These are phyloP conservation scores for Pseudomyrmex cubaensis DNA, from an alignment of 1,140 invertebrate genomes.

Conservation along the genomic window DNA sequence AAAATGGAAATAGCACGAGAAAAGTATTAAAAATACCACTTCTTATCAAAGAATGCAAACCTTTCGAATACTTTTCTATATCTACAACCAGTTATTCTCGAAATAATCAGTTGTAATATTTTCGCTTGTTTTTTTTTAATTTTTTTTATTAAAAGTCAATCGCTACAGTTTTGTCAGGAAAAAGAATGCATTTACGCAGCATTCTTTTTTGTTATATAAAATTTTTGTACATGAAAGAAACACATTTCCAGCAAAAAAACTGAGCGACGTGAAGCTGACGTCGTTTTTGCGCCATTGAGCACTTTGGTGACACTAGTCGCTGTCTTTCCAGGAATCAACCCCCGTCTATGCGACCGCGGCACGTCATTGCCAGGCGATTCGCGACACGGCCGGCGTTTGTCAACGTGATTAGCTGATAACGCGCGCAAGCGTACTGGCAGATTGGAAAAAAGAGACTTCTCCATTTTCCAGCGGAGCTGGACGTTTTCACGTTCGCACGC, in stretches of 20 bases:
- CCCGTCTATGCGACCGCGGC: not conserved
- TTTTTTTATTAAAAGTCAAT: not conserved
- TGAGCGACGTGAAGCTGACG: not conserved
- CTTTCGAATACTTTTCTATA: too few species aligned
- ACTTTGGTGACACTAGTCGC: conserved; percentile 20
- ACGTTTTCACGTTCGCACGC: not conserved
- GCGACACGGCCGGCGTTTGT: conserved; percentile 14
- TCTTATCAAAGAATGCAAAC: not conserved
- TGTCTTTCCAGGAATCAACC: conserved; percentile 18
- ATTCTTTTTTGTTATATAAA: too few species aligned
- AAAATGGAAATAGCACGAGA: not conserved
- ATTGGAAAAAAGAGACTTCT: conserved; percentile 22
- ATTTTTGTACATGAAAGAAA: not conserved
- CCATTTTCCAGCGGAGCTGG: conserved; percentile 18
- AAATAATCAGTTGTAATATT: not conserved
- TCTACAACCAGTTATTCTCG: not conserved
- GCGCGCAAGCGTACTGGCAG: not conserved
- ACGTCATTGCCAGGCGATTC: conserved; percentile 37
- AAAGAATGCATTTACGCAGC: too few species aligned
- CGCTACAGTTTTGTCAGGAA: not conserved
- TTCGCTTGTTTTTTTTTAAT: not conserved
- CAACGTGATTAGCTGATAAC: conserved; percentile 49
- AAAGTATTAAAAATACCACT: conserved; percentile 35
- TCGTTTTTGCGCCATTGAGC: conserved; percentile 16
- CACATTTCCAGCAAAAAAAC: conserved; percentile 2